Evolutionary conservation across 2,888 invertebrate species (phyloP).

Genomic region (Fragum whitleyi): DNA sequence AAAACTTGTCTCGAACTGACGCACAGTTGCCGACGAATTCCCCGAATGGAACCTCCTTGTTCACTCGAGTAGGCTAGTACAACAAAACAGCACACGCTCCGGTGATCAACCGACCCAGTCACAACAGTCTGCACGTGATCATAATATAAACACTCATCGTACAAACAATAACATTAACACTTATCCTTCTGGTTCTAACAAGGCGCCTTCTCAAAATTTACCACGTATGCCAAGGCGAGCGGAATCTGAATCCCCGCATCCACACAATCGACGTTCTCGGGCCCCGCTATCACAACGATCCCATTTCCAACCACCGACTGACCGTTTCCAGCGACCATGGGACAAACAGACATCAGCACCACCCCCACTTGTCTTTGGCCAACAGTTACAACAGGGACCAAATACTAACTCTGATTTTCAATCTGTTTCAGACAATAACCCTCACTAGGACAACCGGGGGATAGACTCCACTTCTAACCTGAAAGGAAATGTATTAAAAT

Average conservation of each 20-base stretch:
- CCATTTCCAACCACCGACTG: not conserved
- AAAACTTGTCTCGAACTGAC: conserved; percentile 20
- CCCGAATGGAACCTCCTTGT: conserved; percentile 29
- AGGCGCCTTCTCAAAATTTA: not conserved
- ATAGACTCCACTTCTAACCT: too few relatives aligned
- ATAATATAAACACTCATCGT: not conserved
- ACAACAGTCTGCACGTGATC: not conserved
- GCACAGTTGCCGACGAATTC: conserved; percentile 12
- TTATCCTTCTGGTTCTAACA: not conserved
- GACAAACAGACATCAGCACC: not conserved
- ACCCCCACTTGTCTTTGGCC: not conserved
- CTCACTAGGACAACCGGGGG: not conserved
- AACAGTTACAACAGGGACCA: not conserved
- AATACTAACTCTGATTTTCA: not conserved
- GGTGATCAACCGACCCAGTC: not conserved
- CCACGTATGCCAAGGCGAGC: not conserved
- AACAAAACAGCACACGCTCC: not conserved
- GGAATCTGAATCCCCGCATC: not conserved
- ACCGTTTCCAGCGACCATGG: not conserved
- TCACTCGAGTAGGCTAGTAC: not conserved
- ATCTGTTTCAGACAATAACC: not conserved
- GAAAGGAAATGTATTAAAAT: not conserved
- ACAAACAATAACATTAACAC: not conserved
- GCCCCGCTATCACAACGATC: not conserved
- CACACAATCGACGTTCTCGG: not conserved